A percentile compares a stretch with the other conserved stretches of the same genome.
Evolutionary conservation across 2,113 vertebrate species (phyloP).

Genomic region (Ceyx margarethae): DNA sequence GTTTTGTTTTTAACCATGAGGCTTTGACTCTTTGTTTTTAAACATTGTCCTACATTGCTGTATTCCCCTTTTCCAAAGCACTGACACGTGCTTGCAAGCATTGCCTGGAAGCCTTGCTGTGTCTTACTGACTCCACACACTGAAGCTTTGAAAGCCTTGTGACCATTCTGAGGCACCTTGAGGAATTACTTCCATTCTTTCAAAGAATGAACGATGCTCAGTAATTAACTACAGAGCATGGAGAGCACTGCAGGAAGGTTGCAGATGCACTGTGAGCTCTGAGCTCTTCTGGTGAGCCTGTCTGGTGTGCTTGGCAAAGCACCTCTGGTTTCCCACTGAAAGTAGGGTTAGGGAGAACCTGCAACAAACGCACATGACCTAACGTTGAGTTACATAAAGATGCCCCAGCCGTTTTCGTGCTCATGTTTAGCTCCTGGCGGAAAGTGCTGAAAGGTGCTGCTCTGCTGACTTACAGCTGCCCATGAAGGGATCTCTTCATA

Average conservation of each 20-base stretch:
- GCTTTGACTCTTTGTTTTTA: not conserved
- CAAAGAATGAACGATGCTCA: not conserved
- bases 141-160: not conserved
- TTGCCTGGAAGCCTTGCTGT: not conserved
- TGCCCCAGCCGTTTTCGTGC: not conserved
- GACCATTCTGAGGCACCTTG: not conserved
- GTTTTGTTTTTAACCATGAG: not conserved
- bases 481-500: not conserved
- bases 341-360: not conserved
- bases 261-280: accelerated
- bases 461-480: not conserved
- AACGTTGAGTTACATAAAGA: not conserved
- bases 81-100: not conserved
- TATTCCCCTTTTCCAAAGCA: not conserved
- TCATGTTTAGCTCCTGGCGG: not conserved
- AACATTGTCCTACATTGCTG: not conserved
- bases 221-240: not conserved
- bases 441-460: not conserved
- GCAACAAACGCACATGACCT: not conserved
- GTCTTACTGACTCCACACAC: not conserved
- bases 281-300: not conserved
- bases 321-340: not conserved
- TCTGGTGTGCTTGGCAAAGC: not conserved
- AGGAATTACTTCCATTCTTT: not conserved
- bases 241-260: not conserved